A percentile compares a stretch with the other conserved stretches of the same genome.
These are phyloP conservation scores for Torymus auratus DNA, from an alignment of 2,888 invertebrate species.

Conservation along the genomic window DNA sequence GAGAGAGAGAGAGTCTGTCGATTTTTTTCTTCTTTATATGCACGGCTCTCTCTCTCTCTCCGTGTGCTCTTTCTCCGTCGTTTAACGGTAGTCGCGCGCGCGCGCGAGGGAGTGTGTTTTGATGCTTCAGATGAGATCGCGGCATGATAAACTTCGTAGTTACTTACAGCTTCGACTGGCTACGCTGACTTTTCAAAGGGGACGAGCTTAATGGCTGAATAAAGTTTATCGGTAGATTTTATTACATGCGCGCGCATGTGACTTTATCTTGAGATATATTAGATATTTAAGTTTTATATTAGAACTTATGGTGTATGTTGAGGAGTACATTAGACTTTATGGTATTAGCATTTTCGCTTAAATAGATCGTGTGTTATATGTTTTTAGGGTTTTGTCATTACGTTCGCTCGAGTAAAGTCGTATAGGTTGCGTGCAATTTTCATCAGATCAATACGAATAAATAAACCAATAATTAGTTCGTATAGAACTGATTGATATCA, in stretches of 20 bases:
- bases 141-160: conserved; percentile 47
- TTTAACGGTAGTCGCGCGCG: conserved; percentile 55
- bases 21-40: not conserved
- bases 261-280: conserved; percentile 1
- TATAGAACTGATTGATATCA: too few relatives aligned
- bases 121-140: conserved; percentile 54
- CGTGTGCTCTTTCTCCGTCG: conserved; percentile 33
- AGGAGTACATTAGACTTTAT: too few relatives aligned
- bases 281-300: not conserved
- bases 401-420: too few relatives aligned
- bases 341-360: too few relatives aligned
- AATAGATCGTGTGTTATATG: too few relatives aligned
- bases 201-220: not conserved
- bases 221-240: conserved; percentile 18
- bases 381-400: too few relatives aligned
- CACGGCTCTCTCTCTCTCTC: conserved; percentile 34
- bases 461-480: too few relatives aligned
- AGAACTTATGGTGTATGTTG: conserved; percentile 3
- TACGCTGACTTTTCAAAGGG: conserved; percentile 19
- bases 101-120: conserved; percentile 55
- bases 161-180: conserved; percentile 39
- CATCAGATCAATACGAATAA: too few relatives aligned
- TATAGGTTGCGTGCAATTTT: too few relatives aligned
- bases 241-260: not conserved
- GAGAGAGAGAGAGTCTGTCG: not conserved